Percentiles rank a stretch among this genome's conserved stretches.
phyloP scores from a whole-genome alignment of 2,888 invertebrate species.

The Pandemis cinnamomeana region DNA sequence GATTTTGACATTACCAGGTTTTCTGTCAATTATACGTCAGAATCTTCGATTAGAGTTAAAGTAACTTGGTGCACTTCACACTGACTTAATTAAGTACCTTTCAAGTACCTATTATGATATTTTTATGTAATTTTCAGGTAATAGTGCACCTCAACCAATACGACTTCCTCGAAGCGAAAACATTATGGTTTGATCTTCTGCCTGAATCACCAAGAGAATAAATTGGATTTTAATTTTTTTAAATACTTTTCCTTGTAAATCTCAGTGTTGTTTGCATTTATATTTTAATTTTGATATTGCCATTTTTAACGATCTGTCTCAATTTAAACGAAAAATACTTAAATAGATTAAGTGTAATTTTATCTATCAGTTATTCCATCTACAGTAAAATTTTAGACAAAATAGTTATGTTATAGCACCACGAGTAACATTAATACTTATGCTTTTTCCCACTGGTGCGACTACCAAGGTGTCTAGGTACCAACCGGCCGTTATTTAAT shows the following conservation, averaged over 20 bases:
- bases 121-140: slow-evolving; percentile 78
- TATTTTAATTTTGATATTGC: slow-evolving; percentile 30
- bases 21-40: too few relatives aligned
- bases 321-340: not conserved
- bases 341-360: not conserved
- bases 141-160: slow-evolving; percentile 87
- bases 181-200: slow-evolving; percentile 89
- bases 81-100: too few relatives aligned
- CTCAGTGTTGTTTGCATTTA: slow-evolving; percentile 32
- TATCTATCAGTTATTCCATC: not conserved
- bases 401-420: too few relatives aligned
- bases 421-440: too few relatives aligned
- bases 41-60: too few relatives aligned
- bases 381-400: not conserved
- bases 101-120: too few relatives aligned
- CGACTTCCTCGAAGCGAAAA: slow-evolving; percentile 87
- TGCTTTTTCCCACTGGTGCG: too few relatives aligned
- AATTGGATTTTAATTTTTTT: slow-evolving; percentile 23
- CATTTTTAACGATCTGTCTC: slow-evolving; percentile 49
- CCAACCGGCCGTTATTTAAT: too few relatives aligned
- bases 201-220: slow-evolving; percentile 82
- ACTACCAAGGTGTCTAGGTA: too few relatives aligned
- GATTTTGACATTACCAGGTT: too few relatives aligned
- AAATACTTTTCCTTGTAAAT: slow-evolving; percentile 3
- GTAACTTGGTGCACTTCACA: too few relatives aligned